Percentiles rank a stretch among this genome's conserved stretches.
Conservation (phyloP, 2,888 invertebrate genomes). For the Schizaphis graminum region DNA sequence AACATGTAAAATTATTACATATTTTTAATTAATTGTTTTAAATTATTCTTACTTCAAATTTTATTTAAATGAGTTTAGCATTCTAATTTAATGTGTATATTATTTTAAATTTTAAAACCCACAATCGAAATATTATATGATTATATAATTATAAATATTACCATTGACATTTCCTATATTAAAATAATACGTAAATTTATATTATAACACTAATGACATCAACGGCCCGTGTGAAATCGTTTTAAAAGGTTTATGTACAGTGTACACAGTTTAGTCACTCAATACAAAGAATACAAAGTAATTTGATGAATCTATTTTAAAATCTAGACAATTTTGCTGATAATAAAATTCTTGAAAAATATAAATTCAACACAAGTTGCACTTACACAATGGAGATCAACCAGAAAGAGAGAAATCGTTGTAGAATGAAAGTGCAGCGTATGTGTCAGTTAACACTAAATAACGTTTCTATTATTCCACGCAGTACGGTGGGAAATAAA, state of each 20-base stretch:
- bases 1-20: background rate
- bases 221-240: background rate
- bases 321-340: background rate
- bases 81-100: background rate
- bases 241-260: background rate
- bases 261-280: background rate
- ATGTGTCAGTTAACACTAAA: slow-evolving; percentile 5
- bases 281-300: background rate
- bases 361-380: background rate
- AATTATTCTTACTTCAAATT: background rate
- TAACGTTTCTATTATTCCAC: background rate
- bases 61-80: background rate
- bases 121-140: background rate
- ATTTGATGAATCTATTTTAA: background rate
- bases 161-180: background rate
- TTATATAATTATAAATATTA: background rate
- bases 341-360: background rate
- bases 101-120: background rate
- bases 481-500: background rate
- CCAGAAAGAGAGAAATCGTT: background rate
- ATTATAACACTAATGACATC: background rate
- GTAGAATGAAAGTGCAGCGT: background rate
- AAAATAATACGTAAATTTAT: background rate
- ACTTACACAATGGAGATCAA: background rate
- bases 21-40: background rate